Conservation (phyloP, 2,113 vertebrate species). For the Pollachius pollachius region DNA sequence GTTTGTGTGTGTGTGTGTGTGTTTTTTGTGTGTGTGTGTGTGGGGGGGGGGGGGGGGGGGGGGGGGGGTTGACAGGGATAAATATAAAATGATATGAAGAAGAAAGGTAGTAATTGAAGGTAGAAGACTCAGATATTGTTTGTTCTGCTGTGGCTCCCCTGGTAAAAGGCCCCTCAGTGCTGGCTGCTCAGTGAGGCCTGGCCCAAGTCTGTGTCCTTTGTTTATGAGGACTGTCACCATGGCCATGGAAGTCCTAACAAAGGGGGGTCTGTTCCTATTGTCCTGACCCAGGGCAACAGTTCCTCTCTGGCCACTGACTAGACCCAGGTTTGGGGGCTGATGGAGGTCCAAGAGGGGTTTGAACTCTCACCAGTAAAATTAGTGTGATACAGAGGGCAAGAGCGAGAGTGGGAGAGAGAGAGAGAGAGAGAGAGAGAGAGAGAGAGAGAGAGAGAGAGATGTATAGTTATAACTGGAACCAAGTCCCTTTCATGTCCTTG, state of each 20-base stretch:
- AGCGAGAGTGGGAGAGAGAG: slow-evolving; percentile 9
- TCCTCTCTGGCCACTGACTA: slow-evolving; percentile 60
- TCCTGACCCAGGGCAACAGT: slow-evolving; percentile 76
- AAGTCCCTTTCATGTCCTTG: slow-evolving; percentile 62
- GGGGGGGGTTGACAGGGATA: not conserved
- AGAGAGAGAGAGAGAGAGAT: slow-evolving; percentile 19
- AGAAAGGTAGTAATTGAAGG: slow-evolving; percentile 3
- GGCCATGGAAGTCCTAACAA: slow-evolving; percentile 89
- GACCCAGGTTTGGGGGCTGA: slow-evolving; percentile 51
- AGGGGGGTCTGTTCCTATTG: slow-evolving; percentile 91
- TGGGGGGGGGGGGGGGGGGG: no score
- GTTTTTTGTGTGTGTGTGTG: not conserved
- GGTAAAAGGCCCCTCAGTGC: slow-evolving; percentile 84
- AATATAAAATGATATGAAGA: not conserved
- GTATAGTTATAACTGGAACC: slow-evolving; percentile 58
- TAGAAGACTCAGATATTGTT: slow-evolving; percentile 47
- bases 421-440: slow-evolving; percentile 15
- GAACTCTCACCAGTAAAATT: slow-evolving; percentile 46
- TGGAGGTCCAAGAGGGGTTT: slow-evolving; percentile 34
- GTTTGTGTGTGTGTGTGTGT: not conserved
- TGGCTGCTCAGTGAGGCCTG: slow-evolving; percentile 69
- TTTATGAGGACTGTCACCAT: slow-evolving; percentile 88
- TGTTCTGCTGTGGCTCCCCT: slow-evolving; percentile 81
- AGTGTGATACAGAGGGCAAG: slow-evolving; percentile 2
- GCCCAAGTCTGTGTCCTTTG: slow-evolving; percentile 79